Conservation (phyloP, 2,797 vertebrate genomes). For the Gymnoscopelus braueri region DNA sequence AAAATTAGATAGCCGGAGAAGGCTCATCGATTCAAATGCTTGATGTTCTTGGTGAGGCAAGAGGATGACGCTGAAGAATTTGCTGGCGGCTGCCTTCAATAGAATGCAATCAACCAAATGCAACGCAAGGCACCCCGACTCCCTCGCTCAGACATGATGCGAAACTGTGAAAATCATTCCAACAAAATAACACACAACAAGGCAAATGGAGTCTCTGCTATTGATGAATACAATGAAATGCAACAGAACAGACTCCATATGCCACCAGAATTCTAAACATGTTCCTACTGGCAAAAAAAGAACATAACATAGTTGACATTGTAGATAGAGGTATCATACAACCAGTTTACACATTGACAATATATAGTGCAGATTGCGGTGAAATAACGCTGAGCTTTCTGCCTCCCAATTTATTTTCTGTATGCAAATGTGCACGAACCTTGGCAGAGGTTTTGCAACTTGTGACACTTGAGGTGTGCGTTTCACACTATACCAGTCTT, state of each 20-base stretch:
- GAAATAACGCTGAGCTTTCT: background rate
- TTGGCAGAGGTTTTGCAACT: background rate
- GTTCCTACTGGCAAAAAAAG: background rate
- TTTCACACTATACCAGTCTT: conserved; percentile 37
- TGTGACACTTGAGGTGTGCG: conserved; percentile 26
- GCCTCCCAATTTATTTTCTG: background rate
- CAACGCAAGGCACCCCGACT: conserved; percentile 18
- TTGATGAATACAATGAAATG: conserved; percentile 29
- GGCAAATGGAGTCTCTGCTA: conserved; percentile 37
- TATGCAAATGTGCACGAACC: no score
- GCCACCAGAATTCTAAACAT: background rate
- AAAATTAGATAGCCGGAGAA: conserved; percentile 73
- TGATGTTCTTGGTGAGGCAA: conserved; percentile 72
- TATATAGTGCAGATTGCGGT: conserved; percentile 2
- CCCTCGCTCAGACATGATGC: conserved; percentile 45
- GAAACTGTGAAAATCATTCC: conserved; percentile 56
- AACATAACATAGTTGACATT: background rate
- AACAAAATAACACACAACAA: conserved; percentile 48
- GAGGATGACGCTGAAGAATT: conserved; percentile 66
- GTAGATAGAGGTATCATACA: background rate
- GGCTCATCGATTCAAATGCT: conserved; percentile 76
- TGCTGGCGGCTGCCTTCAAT: conserved; percentile 58
- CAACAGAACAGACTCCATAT: background rate
- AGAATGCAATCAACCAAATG: conserved; percentile 23
- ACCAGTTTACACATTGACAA: background rate